Evolutionary conservation across 2,888 invertebrate genomes (phyloP).

Genomic region (Eurytoma adleriae): DNA sequence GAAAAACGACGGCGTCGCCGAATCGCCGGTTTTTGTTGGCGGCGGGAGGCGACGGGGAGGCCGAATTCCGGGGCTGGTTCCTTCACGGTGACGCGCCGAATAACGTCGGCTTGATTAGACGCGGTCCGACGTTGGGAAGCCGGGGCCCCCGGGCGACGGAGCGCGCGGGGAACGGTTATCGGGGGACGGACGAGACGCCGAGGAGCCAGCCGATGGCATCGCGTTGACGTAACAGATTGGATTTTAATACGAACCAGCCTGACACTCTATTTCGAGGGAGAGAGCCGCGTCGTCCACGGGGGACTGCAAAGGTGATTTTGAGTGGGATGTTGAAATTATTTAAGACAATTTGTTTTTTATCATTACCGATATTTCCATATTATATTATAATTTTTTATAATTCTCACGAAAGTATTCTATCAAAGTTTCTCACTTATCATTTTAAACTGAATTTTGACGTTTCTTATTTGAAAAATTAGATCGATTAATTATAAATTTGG

Average conservation of each 20-base stretch:
- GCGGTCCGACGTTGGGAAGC: not conserved
- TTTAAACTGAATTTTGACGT: too few species aligned
- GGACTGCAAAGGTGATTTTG: not conserved
- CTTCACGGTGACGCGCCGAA: slow-evolving; percentile 36
- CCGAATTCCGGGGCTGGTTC: not conserved
- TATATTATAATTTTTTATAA: not conserved
- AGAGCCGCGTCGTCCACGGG: not conserved
- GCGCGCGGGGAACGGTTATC: not conserved
- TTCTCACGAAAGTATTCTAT: too few species aligned
- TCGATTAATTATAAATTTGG: too few species aligned
- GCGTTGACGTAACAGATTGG: slow-evolving; percentile 73
- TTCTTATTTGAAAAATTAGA: too few species aligned
- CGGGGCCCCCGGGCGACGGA: not conserved
- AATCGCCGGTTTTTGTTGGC: slow-evolving; percentile 33
- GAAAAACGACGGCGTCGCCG: slow-evolving; percentile 36
- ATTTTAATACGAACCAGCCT: slow-evolving; percentile 72
- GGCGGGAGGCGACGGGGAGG: not conserved
- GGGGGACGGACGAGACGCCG: slow-evolving; percentile 9
- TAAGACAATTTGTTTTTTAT: too few species aligned
- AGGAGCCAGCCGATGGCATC: slow-evolving; percentile 15
- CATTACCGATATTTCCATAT: not conserved
- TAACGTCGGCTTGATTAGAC: slow-evolving; percentile 49
- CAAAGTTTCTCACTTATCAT: too few species aligned
- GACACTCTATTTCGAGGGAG: slow-evolving; percentile 59
- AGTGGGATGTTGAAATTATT: not conserved